Evolutionary conservation across 2,113 vertebrate species (phyloP), one percentile per base, ranked within the genome.

Genomic region (Epinephelus cyanopodus): DNA sequence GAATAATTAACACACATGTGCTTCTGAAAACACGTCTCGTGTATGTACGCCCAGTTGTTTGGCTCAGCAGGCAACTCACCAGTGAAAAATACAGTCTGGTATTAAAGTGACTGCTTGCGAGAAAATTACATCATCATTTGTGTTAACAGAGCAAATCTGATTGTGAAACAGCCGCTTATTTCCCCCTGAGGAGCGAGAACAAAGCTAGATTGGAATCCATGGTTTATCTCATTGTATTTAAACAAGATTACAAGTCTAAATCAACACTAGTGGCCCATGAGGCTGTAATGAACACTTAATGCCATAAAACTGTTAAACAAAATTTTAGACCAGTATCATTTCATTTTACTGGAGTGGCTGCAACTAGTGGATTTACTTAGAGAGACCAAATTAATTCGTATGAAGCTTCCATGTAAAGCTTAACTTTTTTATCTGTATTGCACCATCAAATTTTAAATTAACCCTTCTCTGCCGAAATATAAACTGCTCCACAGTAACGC

Each of bases 21-120:
- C 19, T 48, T 50, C 25, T 74, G 52, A 27, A 74, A 68, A 60
- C 25, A 45, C 19, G 29, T 45, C 57, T 56, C 48, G 47, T 54
- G 52, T 52, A 33, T 7, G 23, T 3, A n/a, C 29, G 21, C 2
- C 21, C 39, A 3, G 42, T 8, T 9, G 27, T 50, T 50, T 15
- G 58, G 42, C 79, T 53, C 79, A 81, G 62, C n/a, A 3, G 69
- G 66, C 21, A 17, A 65, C n/a, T 65, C 62, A 15, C 50, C 17
- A n/a, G 62, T 29, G 27, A 50, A 69, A 60, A 52, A 69, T 42
- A 15, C n/a, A 53, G 56, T 42, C 33, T 33, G 48, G 15, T 39
- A 21, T 64, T 64, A 64, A 56, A 45, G 56, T 4, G 45, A 45
- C 14, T 60, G 27, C 17, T 14, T 45, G n/a, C 6, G 10, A 7